Base-by-base conservation (phyloP, 2,113 vertebrate species). In the Takifugu flavidus region DNA sequence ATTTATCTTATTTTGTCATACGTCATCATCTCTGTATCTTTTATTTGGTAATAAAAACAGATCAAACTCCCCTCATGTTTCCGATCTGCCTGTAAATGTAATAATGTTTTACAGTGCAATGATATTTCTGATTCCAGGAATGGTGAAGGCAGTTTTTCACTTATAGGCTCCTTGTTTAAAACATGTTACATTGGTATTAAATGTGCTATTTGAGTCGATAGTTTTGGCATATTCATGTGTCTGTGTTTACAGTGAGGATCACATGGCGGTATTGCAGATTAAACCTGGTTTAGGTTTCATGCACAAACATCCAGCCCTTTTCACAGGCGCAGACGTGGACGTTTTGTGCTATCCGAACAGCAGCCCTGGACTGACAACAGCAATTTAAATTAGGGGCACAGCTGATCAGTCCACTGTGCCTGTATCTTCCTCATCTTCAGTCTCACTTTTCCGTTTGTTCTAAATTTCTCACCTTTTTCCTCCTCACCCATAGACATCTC, bases 121-220 rank as follows among this genome's bases (percentile, higher is more conserved):
- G 66, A 81, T 74, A 76, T 81, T 78, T 84, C 62, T 60, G 54
- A 76, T 73, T 77, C 62, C 74, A 77, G 70, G 57, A 71, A 77
- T 73, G 56, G 47, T 63, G 65, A 65, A 49, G 34, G 56, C 59
- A 43, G 72, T 57, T 68, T 76, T 52, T 52, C 50, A 52, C 50
- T 52, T 81, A 77, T 66, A 77, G 62, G 31, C 62, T 70, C 44
- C 63, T 65, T 77, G 53, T 77, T 83, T 75, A 71, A 75, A 68
- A 67, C 47, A 47, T 54, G 59, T 61, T 74, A 69, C 51, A 25
- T 74, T 60, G 64, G 61, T 63, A 56, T 78, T 72, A 63, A 64
- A 74, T 71, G 43, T 60, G 50, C 66, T 74, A 77, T 77, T 68
- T 53, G 58, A 72, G 44, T 78, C 59, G 50, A 65, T 78, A 62